Evolutionary conservation across 2,888 invertebrate genomes (phyloP), one percentile per base, ranked within the genome.

Genomic region (Philonicus albiceps): DNA sequence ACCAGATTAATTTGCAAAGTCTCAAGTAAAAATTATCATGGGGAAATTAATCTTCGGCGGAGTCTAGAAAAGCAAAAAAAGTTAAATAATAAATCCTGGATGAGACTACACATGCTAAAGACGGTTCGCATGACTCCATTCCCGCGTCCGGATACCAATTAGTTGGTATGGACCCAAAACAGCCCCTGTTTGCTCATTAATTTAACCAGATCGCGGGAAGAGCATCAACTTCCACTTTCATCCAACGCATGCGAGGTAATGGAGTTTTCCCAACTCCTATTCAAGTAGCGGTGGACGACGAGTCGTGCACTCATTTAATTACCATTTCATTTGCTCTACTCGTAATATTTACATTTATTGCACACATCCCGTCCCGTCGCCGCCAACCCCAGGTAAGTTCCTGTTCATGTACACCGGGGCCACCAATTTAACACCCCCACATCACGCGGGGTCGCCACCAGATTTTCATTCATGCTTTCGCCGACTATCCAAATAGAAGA

Each of bases 391-490:
- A 37, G n/a, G 37, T 37, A 31, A 49, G 13, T 34, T 34, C 74
- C 53, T 30, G 34, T 27, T 30, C 80, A 53, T 43, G 80, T 19
- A 27, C 43, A 2, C 1, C 75, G 76, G 19, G 40, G 43, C 37
- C 5, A n/a, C 27, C 13, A 7, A 80, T 31, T 53, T 80, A 53
- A 49, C 80, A 27, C 22, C 27, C 64, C 64, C 64, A 16, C 49
- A 53, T n/a, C n/a, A 6, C 49, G 49, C n/a, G 16, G 49, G 3
- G 40, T 3, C 11, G 40, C 40, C 53, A n/a, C n/a, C 27, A 16
- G 43, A 13, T 80, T 80, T 80, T 80, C 80, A 80, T 80, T 80
- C 80, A 80, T 80, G 80, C 1, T 80, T 80, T 53, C 27, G 55
- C 31, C n/a, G 40, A 72, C 19, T 49, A n/a, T n/a, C 49, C n/a